A percentile compares a stretch with the other conserved stretches of the same genome.
phyloP scores from a whole-genome alignment of 2,113 vertebrate species.

The Lonchura striata region DNA sequence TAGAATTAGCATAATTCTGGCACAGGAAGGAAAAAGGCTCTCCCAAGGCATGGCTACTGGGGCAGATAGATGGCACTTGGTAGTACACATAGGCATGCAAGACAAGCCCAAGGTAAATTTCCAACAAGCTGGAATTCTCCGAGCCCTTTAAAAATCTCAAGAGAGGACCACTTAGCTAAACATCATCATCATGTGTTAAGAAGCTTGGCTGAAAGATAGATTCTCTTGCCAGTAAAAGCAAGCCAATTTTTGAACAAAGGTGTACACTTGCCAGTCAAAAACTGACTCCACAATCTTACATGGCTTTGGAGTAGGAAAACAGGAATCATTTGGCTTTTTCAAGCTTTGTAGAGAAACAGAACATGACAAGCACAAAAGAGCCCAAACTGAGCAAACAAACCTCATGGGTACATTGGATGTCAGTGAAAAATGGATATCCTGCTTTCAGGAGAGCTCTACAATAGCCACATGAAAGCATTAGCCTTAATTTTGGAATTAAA shows the following conservation, averaged over 20 bases:
- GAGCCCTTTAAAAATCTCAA: background rate
- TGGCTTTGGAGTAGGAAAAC: background rate
- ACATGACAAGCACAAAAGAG: conserved; percentile 18
- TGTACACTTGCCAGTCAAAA: conserved; percentile 36
- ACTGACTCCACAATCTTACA: background rate
- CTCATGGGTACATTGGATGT: background rate
- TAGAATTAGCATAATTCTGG: background rate
- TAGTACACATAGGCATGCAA: background rate
- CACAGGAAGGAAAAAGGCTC: background rate
- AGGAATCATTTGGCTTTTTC: background rate
- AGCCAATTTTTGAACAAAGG: conserved; percentile 47
- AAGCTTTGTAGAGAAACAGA: background rate
- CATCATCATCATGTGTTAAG: conserved; percentile 16
- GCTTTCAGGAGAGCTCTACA: background rate
- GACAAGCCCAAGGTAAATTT: background rate
- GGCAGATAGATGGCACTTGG: background rate
- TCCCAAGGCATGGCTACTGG: background rate
- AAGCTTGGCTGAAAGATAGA: conserved; percentile 17
- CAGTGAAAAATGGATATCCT: conserved; percentile 20
- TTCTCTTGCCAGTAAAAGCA: conserved; percentile 1
- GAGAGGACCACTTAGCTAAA: conserved; percentile 18
- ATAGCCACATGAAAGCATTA: background rate
- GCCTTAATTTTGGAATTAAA: background rate
- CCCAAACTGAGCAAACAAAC: background rate
- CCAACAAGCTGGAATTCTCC: background rate